Percentiles rank a stretch among this genome's conserved stretches.
phyloP scores from a whole-genome alignment of 2,113 vertebrate species.

The Chaetodon auriga region DNA sequence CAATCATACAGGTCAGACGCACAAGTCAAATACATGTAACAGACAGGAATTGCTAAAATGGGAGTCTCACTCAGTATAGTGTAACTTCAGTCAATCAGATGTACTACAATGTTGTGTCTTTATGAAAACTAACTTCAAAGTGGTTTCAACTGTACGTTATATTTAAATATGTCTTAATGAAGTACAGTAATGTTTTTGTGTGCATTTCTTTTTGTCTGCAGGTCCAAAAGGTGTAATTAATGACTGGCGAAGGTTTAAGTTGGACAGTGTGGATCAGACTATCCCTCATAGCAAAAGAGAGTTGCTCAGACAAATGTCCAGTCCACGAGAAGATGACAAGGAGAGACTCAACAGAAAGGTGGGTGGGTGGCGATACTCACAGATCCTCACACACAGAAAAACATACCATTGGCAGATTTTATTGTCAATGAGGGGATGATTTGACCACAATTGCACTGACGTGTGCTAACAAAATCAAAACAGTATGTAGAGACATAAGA shows the following conservation, averaged over 20 bases:
- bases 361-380: constrained; percentile 1
- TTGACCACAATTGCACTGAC: neutral
- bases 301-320: constrained; percentile 94
- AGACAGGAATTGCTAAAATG: neutral
- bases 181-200: neutral
- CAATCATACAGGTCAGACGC: constrained; percentile 70
- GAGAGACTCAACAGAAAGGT: constrained; percentile 91
- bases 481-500: neutral
- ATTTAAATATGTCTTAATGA: neutral
- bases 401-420: neutral
- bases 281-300: constrained; percentile 88
- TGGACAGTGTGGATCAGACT: constrained; percentile 90
- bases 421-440: neutral
- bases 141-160: neutral
- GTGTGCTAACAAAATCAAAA: neutral
- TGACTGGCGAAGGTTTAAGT: constrained; percentile 96
- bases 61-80: neutral
- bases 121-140: neutral
- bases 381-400: neutral
- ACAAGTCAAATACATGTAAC: neutral
- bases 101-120: neutral
- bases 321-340: constrained; percentile 86
- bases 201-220: constrained; percentile 58
- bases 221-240: constrained; percentile 97
- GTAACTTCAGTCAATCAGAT: neutral